phyloP scores from a whole-genome alignment of 2,797 vertebrate species.

The Xerus rutilus region DNA sequence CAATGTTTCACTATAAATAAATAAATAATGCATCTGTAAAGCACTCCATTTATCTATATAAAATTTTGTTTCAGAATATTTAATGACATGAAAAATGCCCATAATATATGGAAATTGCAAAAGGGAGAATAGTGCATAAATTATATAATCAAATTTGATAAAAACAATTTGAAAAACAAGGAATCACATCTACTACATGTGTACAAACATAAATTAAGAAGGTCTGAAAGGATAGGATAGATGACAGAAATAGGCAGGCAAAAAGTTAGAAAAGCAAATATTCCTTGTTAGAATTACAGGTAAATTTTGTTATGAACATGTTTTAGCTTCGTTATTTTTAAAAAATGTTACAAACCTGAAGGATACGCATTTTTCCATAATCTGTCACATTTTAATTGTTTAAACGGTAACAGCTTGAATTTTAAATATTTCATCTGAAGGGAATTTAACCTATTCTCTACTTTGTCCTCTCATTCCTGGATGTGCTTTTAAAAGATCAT shows the following conservation, averaged over 20 bases:
- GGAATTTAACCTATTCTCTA: neutral
- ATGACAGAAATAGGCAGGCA: neutral
- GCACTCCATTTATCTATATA: neutral
- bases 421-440: neutral
- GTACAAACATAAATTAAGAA: neutral
- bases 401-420: neutral
- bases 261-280: neutral
- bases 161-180: neutral
- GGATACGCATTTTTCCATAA: neutral
- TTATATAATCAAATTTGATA: neutral
- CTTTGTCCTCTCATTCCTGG: neutral
- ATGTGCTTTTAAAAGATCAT: constrained; percentile 29
- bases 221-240: neutral
- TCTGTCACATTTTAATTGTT: neutral
- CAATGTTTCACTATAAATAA: neutral
- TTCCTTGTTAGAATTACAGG: neutral
- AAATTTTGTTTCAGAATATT: constrained; percentile 19
- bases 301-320: neutral
- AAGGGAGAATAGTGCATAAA: neutral
- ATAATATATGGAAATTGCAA: neutral
- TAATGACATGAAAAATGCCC: neutral
- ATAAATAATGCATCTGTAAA: neutral
- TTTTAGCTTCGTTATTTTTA: neutral
- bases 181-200: neutral
- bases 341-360: neutral